Conservation (phyloP, 2,888 invertebrate genomes). For the Bombyx huttoni region DNA sequence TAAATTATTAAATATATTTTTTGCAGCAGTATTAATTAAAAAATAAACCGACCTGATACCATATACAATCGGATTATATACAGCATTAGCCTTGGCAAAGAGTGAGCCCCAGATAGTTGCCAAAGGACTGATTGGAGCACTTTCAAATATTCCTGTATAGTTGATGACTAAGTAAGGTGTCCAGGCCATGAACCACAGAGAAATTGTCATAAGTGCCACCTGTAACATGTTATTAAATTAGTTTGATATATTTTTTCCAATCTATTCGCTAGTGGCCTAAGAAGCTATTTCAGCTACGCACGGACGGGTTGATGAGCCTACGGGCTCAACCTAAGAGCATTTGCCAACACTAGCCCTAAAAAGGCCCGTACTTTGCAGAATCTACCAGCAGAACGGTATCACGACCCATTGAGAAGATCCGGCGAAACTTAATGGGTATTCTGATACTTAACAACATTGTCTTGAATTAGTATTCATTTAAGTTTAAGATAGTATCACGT, state of each 20-base stretch:
- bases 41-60: slow-evolving; percentile 79
- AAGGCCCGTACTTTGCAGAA: no score
- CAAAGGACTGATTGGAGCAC: slow-evolving; percentile 80
- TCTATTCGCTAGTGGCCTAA: no score
- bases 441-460: not conserved
- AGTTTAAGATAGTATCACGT: not conserved
- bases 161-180: slow-evolving; percentile 90
- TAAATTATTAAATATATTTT: no score
- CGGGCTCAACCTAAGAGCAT: no score
- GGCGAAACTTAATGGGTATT: not conserved
- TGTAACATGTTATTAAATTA: slow-evolving; percentile 21
- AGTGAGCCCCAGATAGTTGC: slow-evolving; percentile 91
- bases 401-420: no score
- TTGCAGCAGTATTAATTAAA: no score
- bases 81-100: slow-evolving; percentile 92
- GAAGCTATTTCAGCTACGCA: no score
- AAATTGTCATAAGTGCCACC: slow-evolving; percentile 91
- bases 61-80: slow-evolving; percentile 92
- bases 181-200: slow-evolving; percentile 94
- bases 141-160: slow-evolving; percentile 83
- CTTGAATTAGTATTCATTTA: not conserved
- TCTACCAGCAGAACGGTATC: no score
- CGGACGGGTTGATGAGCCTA: no score
- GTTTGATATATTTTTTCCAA: not conserved
- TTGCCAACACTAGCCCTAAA: no score